A percentile compares a stretch with the other conserved stretches of the same genome.
Conservation (phyloP, 2,113 vertebrate genomes). For the Otus sunia region DNA sequence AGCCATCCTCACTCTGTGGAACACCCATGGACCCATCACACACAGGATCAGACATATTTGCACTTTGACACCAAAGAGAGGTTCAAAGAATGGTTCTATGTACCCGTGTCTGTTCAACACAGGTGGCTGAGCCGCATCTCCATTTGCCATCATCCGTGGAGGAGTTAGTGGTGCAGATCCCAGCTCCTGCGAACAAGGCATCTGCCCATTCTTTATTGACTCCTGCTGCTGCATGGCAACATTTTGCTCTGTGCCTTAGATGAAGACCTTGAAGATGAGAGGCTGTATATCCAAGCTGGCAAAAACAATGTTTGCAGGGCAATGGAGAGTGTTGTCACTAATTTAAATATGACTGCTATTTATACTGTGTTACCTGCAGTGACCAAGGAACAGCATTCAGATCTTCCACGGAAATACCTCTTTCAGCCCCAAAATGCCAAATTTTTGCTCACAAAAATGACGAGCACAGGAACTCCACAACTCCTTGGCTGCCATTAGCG, state of each 20-base stretch:
- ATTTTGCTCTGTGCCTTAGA: neutral
- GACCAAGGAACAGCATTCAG: neutral
- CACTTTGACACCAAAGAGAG: neutral
- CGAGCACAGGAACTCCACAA: neutral
- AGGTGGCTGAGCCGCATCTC: neutral
- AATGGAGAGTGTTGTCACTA: neutral
- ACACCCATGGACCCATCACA: neutral
- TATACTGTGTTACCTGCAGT: neutral
- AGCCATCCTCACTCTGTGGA: neutral
- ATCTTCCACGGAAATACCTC: neutral
- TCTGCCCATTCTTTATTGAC: neutral
- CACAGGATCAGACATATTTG: rapidly evolving
- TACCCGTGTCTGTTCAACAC: neutral
- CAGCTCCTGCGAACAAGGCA: neutral
- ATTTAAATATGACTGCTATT: neutral
- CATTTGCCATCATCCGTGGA: neutral
- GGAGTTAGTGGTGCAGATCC: neutral
- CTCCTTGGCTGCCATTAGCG: neutral
- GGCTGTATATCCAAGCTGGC: neutral
- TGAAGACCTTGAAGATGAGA: neutral
- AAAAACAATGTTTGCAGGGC: neutral
- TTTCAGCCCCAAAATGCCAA: neutral
- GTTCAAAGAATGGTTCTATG: neutral
- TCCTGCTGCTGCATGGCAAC: neutral
- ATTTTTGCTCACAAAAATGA: neutral